Base-by-base conservation (phyloP, 2,113 vertebrate genomes). In the Heteronetta atricapilla region DNA sequence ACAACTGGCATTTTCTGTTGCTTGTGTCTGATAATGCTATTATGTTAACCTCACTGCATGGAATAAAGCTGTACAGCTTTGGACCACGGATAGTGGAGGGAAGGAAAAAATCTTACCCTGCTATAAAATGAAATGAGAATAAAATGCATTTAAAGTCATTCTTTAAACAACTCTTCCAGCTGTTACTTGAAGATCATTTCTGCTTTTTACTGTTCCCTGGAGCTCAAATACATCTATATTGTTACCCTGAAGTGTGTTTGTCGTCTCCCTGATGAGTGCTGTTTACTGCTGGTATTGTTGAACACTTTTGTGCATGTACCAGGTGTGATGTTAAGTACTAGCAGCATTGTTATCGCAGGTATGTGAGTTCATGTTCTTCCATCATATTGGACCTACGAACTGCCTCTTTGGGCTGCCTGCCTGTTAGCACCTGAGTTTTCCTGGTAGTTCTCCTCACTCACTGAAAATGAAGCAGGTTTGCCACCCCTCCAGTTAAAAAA, bases 151-250 rank as follows among this genome's bases (percentile, higher is more conserved):
- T 33, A 80, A 92, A 38, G 33, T 18, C 13, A 9, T 88, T 80
- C 44, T 80, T 76, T 48, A 83, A 93, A 42, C 15, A 31, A 56
- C 33, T 60, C n/a, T n/a, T 73, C 31, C 89, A 86, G 48, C 62
- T 85, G 72, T 82, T 63, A 22, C 0, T 2, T 60, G 42, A 48
- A 60, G 48, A 34, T 82, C 58, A 25, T 0, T 0, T 23, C 29
- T 89, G 66, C 29, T 79, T 87, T 79, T 76, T 56, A 36, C 42
- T 48, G 1, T 56, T 90, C 40, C 46, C 33, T 44, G 34, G 38
- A 87, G 67, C 66, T 56, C 33, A 16, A 42, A 42, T 58, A 10
- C 20, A 76, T 2, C 46, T 17, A 0, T 3, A 8, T 23, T 9
- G 19, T 44, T 88, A 46, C 22, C 78, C 33, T 38, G 29, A 66